A percentile compares a stretch with the other conserved stretches of the same genome.
Evolutionary conservation across 2,113 vertebrate species (phyloP).

Genomic region (Shinisaurus crocodilurus): DNA sequence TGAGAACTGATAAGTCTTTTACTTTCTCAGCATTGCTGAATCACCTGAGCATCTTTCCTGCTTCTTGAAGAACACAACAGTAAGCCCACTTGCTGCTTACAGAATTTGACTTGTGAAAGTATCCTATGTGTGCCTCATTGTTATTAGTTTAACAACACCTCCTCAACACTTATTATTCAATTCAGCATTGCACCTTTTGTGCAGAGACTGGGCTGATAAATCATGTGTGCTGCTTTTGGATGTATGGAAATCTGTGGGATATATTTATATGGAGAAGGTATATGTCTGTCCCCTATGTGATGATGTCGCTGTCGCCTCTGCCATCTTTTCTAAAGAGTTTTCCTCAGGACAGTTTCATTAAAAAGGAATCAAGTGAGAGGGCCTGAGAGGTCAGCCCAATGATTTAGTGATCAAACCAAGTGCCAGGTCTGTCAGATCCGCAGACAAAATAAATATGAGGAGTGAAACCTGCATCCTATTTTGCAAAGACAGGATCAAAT

Average conservation of each 20-base stretch:
- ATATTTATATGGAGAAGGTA: background rate
- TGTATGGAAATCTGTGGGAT: background rate
- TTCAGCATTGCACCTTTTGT: background rate
- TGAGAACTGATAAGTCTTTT: background rate
- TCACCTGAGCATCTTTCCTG: background rate
- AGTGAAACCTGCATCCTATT: slow-evolving; percentile 16
- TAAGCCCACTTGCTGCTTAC: background rate
- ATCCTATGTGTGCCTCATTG: background rate
- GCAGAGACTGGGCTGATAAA: background rate
- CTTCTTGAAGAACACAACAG: background rate
- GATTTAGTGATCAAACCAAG: slow-evolving; percentile 43
- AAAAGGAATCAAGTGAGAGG: slow-evolving; percentile 47
- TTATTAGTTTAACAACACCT: background rate
- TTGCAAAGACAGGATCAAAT: slow-evolving; percentile 13
- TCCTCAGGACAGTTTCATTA: slow-evolving; percentile 44
- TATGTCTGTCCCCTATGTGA: background rate
- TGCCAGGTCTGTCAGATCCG: slow-evolving; percentile 36
- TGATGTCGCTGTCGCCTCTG: background rate
- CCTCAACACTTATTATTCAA: background rate
- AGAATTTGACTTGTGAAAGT: background rate
- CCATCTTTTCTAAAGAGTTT: slow-evolving; percentile 18
- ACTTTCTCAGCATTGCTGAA: background rate
- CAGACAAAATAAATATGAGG: slow-evolving; percentile 36
- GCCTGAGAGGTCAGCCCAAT: slow-evolving; percentile 19
- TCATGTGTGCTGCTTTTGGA: background rate